These are phyloP conservation scores for Zootermopsis nevadensis DNA, from an alignment of 2,888 invertebrate genomes.

Conservation along the genomic window DNA sequence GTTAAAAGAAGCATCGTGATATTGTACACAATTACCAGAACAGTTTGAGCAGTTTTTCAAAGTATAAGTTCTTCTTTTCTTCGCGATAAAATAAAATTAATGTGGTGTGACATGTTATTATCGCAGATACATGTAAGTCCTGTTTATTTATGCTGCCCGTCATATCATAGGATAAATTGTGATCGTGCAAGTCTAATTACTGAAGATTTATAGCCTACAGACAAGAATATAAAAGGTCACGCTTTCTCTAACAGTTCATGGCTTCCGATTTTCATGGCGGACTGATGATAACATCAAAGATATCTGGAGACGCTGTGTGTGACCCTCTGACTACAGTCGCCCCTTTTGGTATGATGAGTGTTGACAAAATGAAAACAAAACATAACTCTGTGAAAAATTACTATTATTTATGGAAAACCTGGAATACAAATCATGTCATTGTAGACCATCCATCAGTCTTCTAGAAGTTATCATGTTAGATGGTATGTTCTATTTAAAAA, in stretches of 20 bases:
- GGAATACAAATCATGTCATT: conserved; percentile 1
- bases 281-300: too few relatives aligned
- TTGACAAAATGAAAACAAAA: too few relatives aligned
- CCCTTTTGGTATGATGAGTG: too few relatives aligned
- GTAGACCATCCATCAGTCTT: not conserved
- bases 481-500: not conserved
- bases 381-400: not conserved
- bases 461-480: not conserved
- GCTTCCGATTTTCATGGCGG: not conserved
- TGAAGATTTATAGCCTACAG: not conserved
- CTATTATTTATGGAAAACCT: not conserved
- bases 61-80: not conserved
- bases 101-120: not conserved
- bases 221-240: not conserved
- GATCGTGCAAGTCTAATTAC: conserved; percentile 15
- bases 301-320: too few relatives aligned
- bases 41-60: not conserved
- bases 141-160: not conserved
- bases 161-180: not conserved
- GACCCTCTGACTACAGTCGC: too few relatives aligned
- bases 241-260: not conserved
- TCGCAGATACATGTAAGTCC: not conserved
- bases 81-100: conserved; percentile 5
- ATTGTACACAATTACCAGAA: not conserved
- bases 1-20: not conserved